These are phyloP conservation scores for Thalassoma bifasciatum DNA, from an alignment of 2,113 vertebrate species.

Conservation along the genomic window DNA sequence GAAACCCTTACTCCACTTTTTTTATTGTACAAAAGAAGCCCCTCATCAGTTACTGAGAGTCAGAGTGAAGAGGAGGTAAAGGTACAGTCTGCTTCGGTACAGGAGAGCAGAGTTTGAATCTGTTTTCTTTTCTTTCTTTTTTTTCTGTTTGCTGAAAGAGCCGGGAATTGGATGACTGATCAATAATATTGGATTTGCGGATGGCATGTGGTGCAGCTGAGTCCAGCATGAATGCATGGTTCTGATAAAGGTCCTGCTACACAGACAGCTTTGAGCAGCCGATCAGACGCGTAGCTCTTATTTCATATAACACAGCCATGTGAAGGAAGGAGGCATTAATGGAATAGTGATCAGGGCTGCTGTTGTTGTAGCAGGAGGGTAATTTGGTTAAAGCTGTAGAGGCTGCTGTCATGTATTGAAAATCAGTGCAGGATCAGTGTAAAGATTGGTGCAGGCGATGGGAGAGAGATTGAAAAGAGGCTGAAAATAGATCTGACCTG, in stretches of 20 bases:
- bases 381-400: constrained; percentile 58
- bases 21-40: constrained; percentile 66
- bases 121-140: constrained; percentile 47
- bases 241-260: constrained; percentile 65
- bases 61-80: constrained; percentile 56
- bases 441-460: constrained; percentile 57
- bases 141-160: constrained; percentile 74
- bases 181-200: constrained; percentile 81
- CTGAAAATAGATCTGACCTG: constrained; percentile 81
- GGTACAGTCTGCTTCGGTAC: constrained; percentile 49
- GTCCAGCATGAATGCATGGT: constrained; percentile 76
- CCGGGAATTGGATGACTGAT: constrained; percentile 80
- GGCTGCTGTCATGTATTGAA: constrained; percentile 52
- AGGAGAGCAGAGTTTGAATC: constrained; percentile 59
- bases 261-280: constrained; percentile 66
- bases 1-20: constrained; percentile 74
- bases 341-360: constrained; percentile 45
- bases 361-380: constrained; percentile 54
- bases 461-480: constrained; percentile 70
- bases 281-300: constrained; percentile 65
- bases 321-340: constrained; percentile 61
- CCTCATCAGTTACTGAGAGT: constrained; percentile 69
- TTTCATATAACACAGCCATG: constrained; percentile 43
- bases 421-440: constrained; percentile 71
- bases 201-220: constrained; percentile 75